These are phyloP conservation scores for Nipponia nippon DNA, from an alignment of 2,113 vertebrate species.

Conservation along the genomic window DNA sequence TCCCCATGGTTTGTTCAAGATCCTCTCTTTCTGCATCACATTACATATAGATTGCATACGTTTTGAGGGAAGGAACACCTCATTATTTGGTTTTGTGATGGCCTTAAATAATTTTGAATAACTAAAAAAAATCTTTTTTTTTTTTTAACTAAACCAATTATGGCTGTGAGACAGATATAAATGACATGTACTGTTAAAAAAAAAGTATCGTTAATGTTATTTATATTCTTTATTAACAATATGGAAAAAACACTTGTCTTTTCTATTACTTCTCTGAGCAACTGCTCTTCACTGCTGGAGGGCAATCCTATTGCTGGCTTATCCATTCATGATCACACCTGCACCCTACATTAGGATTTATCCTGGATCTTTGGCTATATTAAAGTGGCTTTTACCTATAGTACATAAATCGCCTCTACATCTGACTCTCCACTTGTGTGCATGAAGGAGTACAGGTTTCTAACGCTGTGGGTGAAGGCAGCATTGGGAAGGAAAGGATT, in stretches of 20 bases:
- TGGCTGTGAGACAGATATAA: not conserved
- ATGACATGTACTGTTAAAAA: not conserved
- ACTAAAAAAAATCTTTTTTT: not conserved
- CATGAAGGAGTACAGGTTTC: not conserved
- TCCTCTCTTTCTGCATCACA: not conserved
- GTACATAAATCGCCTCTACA: not conserved
- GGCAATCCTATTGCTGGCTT: not conserved
- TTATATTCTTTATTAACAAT: not conserved
- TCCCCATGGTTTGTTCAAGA: not conserved
- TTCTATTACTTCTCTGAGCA: not conserved
- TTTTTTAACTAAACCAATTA: not conserved
- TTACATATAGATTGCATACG: not conserved
- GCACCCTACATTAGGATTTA: slow-evolving; percentile 1
- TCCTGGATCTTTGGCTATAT: not conserved
- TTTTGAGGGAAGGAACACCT: not conserved
- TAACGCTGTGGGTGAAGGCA: not conserved
- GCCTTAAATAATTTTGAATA: not conserved
- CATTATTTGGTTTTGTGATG: not conserved
- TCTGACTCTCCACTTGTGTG: not conserved
- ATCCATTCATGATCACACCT: slow-evolving; percentile 23
- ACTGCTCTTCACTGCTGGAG: not conserved
- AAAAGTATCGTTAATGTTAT: not conserved
- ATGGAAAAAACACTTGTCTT: not conserved
- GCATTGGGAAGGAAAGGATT: not conserved
- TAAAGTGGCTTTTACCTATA: not conserved